Evolutionary conservation across 2,888 invertebrate species (phyloP).

Genomic region (Elmis aenea): DNA sequence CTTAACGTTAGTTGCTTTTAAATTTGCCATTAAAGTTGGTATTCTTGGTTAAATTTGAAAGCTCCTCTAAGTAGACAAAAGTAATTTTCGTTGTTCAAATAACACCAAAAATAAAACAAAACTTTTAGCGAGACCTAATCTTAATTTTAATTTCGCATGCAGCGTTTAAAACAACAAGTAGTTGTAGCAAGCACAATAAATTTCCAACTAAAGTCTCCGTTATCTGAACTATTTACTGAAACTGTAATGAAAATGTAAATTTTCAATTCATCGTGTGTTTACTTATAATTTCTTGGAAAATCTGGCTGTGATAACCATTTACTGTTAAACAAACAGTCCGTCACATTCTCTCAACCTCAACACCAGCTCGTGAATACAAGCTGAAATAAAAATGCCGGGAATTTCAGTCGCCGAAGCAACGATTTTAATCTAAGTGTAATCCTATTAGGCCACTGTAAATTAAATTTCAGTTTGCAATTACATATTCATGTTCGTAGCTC

Average conservation of each 20-base stretch:
- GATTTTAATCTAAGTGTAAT: constrained; percentile 33
- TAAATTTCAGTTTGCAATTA: constrained; percentile 34
- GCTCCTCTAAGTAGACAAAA: too few species aligned
- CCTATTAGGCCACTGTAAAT: constrained; percentile 31
- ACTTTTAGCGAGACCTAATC: too few species aligned
- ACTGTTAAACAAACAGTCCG: constrained; percentile 19
- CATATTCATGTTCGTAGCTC: constrained; percentile 31
- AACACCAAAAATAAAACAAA: too few species aligned
- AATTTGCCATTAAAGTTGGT: too few species aligned
- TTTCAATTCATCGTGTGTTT: constrained; percentile 24
- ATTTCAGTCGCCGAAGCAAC: constrained; percentile 24
- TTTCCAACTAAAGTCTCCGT: too few species aligned
- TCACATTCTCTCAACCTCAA: constrained; percentile 21
- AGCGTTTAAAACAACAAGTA: too few species aligned
- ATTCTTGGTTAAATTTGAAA: too few species aligned
- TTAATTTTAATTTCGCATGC: too few species aligned
- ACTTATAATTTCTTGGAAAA: constrained; percentile 21
- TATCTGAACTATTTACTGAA: constrained; percentile 12
- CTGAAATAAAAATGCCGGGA: constrained; percentile 17
- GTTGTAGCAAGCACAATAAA: too few species aligned
- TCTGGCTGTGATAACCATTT: constrained; percentile 21
- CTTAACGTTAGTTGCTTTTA: too few species aligned
- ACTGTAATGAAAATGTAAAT: constrained; percentile 28
- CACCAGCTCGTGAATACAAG: constrained; percentile 18
- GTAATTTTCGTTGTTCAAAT: too few species aligned